Base-by-base conservation (phyloP, 1,140 invertebrate genomes). In the Luehdorfia chinensis region DNA sequence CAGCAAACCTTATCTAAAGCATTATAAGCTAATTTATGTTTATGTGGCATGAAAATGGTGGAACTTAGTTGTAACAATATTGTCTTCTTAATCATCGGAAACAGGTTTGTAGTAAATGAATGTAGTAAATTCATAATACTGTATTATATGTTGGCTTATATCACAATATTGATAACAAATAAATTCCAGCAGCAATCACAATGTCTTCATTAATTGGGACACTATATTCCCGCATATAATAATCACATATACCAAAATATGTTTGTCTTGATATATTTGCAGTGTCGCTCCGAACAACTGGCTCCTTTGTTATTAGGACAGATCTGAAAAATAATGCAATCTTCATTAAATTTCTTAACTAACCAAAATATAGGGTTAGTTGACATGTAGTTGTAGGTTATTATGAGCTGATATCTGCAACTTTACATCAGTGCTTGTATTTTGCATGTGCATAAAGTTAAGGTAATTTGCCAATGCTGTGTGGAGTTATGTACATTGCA, bases 161-260 rank as follows among this genome's bases (percentile, higher is more conserved):
- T 46, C 21, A 59, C 55, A 66, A 68, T 71, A 70, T 64, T 50
- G 50, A 50, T 52, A 47, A 46, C 54, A 61, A 69, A 28, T 58
- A 72, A 72, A 74, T 75, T 73, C 77, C 75, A 71, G 63, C 36
- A 59, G 58, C 64, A 59, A 75, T 84, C 72, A 79, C 71, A 78
- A 77, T 73, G 65, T 75, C 65, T 72, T 75, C 56, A 67, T 71
- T 75, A 59, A 57, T 68, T 70, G 73, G 63, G 68, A 75, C 55
- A 68, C 59, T 66, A 66, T 64, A 64, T 56, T 70, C 66, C 73
- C 60, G 75, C 73, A 76, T 80, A 75, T 70, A 78, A 71, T 81
- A 75, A 70, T 85, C 72, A 83, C 76, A 85, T 83, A 85, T 84
- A 79, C 68, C 77, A 81, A 84, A 81, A 84, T 83, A 85, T 85